Conservation (phyloP, 2,888 invertebrate species). For the Hirtodrosophila histrioides region DNA sequence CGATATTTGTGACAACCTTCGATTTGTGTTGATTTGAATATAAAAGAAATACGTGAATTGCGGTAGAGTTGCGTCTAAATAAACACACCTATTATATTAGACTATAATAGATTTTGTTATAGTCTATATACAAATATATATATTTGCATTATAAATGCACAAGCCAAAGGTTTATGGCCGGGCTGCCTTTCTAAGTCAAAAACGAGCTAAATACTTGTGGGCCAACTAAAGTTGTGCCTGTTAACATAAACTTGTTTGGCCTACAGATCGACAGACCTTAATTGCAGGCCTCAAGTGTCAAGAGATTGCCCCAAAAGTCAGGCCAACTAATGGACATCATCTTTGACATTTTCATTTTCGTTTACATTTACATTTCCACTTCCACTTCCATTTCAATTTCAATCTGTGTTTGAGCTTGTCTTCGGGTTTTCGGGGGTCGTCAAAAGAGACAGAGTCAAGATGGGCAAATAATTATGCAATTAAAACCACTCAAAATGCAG, state of each 20-base stretch:
- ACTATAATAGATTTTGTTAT: constrained; percentile 41
- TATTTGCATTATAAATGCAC: constrained; percentile 62
- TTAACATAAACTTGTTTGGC: constrained; percentile 25
- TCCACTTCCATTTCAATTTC: constrained; percentile 51
- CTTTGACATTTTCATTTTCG: constrained; percentile 58
- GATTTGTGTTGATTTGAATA: constrained; percentile 56
- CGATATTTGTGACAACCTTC: constrained; percentile 52
- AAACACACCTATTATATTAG: constrained; percentile 16
- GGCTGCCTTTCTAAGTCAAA: constrained; percentile 50
- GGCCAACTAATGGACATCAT: constrained; percentile 42
- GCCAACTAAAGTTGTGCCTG: constrained; percentile 2
- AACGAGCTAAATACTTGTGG: constrained; percentile 24
- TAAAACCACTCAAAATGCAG: constrained; percentile 19
- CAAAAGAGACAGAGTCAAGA: constrained; percentile 5
- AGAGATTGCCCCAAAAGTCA: constrained; percentile 19
- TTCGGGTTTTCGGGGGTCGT: constrained; percentile 7
- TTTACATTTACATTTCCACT: constrained; percentile 28
- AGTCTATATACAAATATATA: not conserved
- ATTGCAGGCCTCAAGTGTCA: constrained; percentile 43
- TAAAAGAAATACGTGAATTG: constrained; percentile 63
- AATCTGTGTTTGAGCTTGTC: constrained; percentile 12
- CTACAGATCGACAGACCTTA: constrained; percentile 19
- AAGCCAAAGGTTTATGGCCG: constrained; percentile 19
- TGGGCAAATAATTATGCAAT: constrained; percentile 33
- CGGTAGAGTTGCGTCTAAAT: constrained; percentile 41